A percentile compares a stretch with the other conserved stretches of the same genome.
Evolutionary conservation across 1,140 invertebrate genomes (phyloP).

Genomic region (Gonioctena quinquepunctata): DNA sequence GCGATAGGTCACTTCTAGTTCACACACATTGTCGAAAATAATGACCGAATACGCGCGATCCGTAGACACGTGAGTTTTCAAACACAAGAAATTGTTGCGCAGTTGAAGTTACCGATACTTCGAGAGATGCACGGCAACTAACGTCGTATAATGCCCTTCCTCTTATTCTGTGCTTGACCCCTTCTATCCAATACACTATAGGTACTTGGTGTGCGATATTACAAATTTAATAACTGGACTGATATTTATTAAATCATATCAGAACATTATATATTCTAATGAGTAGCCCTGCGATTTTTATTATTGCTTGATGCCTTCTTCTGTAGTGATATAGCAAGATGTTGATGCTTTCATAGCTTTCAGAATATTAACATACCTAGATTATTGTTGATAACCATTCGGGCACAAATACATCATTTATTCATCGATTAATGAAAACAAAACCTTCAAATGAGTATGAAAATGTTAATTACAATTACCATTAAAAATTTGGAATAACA

Average conservation of each 20-base stretch:
- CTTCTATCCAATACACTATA: constrained; percentile 22
- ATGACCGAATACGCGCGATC: not conserved
- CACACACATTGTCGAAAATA: constrained; percentile 20
- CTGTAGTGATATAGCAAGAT: too few relatives aligned
- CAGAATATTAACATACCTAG: too few relatives aligned
- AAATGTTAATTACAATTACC: too few relatives aligned
- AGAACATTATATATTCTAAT: too few relatives aligned
- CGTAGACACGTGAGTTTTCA: constrained; percentile 18
- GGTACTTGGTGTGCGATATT: constrained; percentile 23
- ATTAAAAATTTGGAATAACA: too few relatives aligned
- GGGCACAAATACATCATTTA: too few relatives aligned
- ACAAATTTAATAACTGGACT: constrained; percentile 1
- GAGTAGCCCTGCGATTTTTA: too few relatives aligned
- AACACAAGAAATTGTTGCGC: constrained; percentile 17
- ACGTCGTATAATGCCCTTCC: constrained; percentile 16
- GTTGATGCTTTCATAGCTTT: too few relatives aligned
- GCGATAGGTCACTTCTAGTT: not conserved
- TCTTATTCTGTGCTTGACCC: constrained; percentile 17
- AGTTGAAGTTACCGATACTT: constrained; percentile 19
- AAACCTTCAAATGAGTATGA: too few relatives aligned
- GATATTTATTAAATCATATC: constrained; percentile 1
- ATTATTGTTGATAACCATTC: too few relatives aligned
- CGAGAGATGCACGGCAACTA: constrained; percentile 21
- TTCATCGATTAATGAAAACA: too few relatives aligned
- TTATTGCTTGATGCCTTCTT: too few relatives aligned